Evolutionary conservation across 2,888 invertebrate species (phyloP).

Genomic region (Dicranocentrus wangi): DNA sequence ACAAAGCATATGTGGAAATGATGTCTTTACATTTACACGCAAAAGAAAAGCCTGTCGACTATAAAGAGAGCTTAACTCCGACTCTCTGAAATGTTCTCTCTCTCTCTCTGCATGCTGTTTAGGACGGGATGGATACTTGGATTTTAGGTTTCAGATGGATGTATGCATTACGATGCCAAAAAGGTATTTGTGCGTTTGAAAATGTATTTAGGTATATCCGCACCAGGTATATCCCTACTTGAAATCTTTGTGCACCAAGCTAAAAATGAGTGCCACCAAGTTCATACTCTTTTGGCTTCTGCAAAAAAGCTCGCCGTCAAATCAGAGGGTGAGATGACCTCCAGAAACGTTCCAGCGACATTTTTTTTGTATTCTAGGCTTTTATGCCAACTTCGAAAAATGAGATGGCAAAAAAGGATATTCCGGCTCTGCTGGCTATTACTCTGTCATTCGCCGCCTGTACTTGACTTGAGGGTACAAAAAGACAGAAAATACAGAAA

Average conservation of each 20-base stretch:
- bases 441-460: too few relatives aligned
- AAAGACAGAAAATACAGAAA: conserved; percentile 18
- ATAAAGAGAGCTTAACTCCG: conserved; percentile 29
- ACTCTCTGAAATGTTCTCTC: conserved; percentile 6
- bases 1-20: conserved; percentile 3
- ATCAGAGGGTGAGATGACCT: too few relatives aligned
- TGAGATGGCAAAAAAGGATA: too few relatives aligned
- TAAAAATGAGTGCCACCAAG: too few relatives aligned
- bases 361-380: too few relatives aligned
- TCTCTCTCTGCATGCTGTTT: conserved; percentile 9
- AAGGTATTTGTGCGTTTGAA: background rate
- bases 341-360: too few relatives aligned
- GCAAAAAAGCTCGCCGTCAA: too few relatives aligned
- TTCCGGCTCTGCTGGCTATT: too few relatives aligned
- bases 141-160: background rate
- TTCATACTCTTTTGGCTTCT: too few relatives aligned
- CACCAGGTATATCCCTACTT: background rate
- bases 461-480: conserved; percentile 5
- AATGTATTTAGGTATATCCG: background rate
- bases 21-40: background rate
- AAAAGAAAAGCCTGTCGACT: conserved; percentile 18
- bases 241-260: too few relatives aligned
- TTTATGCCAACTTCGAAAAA: too few relatives aligned
- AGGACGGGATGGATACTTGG: conserved; percentile 5
- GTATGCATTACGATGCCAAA: conserved; percentile 21